Evolutionary conservation across 2,888 invertebrate species (phyloP).

Genomic region (Agonum fuliginosum): DNA sequence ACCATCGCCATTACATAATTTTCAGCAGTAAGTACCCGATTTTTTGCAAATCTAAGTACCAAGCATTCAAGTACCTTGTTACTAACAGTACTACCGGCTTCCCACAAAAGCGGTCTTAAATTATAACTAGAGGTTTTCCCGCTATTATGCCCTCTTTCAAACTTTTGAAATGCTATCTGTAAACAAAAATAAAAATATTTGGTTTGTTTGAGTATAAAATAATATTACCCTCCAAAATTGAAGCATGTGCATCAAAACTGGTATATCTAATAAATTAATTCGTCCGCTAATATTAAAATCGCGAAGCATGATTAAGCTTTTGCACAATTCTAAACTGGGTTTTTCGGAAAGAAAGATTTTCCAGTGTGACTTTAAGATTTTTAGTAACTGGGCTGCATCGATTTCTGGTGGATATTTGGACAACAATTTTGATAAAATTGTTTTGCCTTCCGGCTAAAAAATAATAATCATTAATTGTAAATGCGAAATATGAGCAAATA

Average conservation of each 20-base stretch:
- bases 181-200: conserved; percentile 62
- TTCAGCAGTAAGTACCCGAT: conserved; percentile 76
- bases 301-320: conserved; percentile 81
- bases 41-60: conserved; percentile 80
- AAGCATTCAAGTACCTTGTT: conserved; percentile 86
- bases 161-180: conserved; percentile 78
- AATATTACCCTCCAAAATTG: conserved; percentile 81
- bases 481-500: conserved; percentile 62
- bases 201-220: too few relatives aligned
- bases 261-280: conserved; percentile 77
- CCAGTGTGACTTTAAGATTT: conserved; percentile 77
- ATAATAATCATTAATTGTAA: conserved; percentile 40
- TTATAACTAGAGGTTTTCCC: conserved; percentile 79
- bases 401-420: conserved; percentile 78
- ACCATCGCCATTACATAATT: conserved; percentile 80
- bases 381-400: conserved; percentile 77
- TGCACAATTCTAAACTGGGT: conserved; percentile 80
- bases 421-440: conserved; percentile 74
- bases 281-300: conserved; percentile 80
- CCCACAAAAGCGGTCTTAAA: conserved; percentile 79
- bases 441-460: conserved; percentile 74
- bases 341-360: conserved; percentile 76
- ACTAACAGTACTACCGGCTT: conserved; percentile 82
- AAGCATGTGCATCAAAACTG: conserved; percentile 79
- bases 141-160: conserved; percentile 74